Base-by-base conservation (phyloP, 2,888 invertebrate genomes). In the Agrochola macilenta region DNA sequence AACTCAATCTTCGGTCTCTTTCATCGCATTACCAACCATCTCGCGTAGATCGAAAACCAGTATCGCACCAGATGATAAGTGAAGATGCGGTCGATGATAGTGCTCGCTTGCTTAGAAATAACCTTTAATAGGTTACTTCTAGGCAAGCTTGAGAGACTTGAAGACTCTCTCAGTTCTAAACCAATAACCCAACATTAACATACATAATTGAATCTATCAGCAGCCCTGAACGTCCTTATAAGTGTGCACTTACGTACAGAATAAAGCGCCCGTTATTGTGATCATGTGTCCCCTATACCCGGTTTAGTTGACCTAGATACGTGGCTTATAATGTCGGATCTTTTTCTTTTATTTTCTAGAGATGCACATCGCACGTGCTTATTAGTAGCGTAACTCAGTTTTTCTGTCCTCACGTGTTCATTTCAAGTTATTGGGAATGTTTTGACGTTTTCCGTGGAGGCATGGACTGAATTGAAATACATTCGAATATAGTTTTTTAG, bases 201-300 rank as follows among this genome's bases (percentile, higher is more conserved):
- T 72, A 78, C 26, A 30, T 84, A 63, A 82, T 70, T 74, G 35
- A 64, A 79, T 84, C 35, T 54, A 75, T 60, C 69, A 43, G n/a
- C 52, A 69, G 14, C 43, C 30, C 57, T 63, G 58, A 60, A 30
- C 58, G 39, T 64, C 30, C 54, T 35, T 49, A 58, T 46, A 35
- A 8, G 5, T 57, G 30, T 65, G 57, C 69, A 63, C 57, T 64
- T 57, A 46, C 66, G 74, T 80, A 69, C 76, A 76, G 71, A 73
- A 84, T 80, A 76, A 83, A 84, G 72, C 69, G 72, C 57, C 57
- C 52, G 30, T 9, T 66, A 61, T 75, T 84, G 76, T 72, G 82
- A 76, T 80, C 81, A 43, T 72, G 49, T 74, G 70, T 71, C 52
- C 23, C 63, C 26, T 57, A 69, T 82, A 82, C 75, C 82, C 82